Percentiles rank a stretch among this genome's conserved stretches.
These are phyloP conservation scores for Amblyjoppa fuscipennis DNA, from an alignment of 2,888 invertebrate genomes.

Conservation along the genomic window DNA sequence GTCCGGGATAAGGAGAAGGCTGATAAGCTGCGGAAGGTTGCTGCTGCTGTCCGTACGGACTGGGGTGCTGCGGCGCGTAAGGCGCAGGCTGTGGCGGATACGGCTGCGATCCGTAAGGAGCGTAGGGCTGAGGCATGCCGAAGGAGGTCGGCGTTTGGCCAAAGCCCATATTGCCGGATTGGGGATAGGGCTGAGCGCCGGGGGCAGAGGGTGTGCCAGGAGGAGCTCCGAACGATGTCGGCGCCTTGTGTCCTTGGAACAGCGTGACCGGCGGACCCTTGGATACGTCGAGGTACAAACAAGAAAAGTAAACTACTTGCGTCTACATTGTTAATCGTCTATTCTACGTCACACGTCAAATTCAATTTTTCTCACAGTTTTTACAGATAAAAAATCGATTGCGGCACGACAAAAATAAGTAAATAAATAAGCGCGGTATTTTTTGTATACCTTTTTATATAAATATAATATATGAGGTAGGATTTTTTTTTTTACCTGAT, in stretches of 20 bases:
- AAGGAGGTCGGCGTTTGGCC: constrained; percentile 76
- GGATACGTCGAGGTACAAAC: constrained; percentile 55
- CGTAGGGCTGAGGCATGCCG: constrained; percentile 81
- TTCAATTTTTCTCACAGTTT: constrained; percentile 1
- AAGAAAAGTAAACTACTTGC: constrained; percentile 57
- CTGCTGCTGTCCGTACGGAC: constrained; percentile 63
- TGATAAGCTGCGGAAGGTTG: constrained; percentile 30
- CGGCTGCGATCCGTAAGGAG: constrained; percentile 53
- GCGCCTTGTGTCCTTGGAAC: constrained; percentile 79
- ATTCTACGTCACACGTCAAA: constrained; percentile 3
- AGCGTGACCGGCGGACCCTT: constrained; percentile 81
- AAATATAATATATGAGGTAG: too few relatives aligned
- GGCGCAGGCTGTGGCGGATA: constrained; percentile 56
- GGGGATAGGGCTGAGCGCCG: constrained; percentile 75
- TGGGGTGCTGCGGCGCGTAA: constrained; percentile 49
- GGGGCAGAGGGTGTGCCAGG: constrained; percentile 82
- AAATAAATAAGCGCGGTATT: neutral
- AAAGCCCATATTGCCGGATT: constrained; percentile 71
- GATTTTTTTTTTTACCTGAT: constrained; percentile 79
- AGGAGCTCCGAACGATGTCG: constrained; percentile 81
- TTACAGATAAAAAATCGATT: constrained; percentile 3
- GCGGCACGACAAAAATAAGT: constrained; percentile 25
- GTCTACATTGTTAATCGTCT: constrained; percentile 21
- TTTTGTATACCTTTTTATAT: too few relatives aligned
- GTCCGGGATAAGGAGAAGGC: constrained; percentile 69